Evolutionary conservation across 2,888 invertebrate species (phyloP), one percentile per base, ranked within the genome.

Genomic region (Athalia cordata): DNA sequence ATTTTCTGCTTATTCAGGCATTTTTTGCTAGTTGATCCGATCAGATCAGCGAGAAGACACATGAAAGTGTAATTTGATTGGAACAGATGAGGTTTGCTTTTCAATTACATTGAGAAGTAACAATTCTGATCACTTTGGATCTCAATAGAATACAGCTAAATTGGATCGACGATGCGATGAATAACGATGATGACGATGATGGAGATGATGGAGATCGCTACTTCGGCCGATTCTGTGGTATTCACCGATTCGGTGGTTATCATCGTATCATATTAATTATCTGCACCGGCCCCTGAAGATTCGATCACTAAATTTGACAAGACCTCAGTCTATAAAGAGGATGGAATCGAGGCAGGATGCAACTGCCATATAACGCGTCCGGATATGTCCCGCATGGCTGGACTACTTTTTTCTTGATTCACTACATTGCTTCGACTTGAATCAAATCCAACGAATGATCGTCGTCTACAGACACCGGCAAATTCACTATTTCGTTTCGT

Each of bases 361-460:
- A 79, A 80, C 65, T 80, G 82, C 68, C 80, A 83, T 80, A 57
- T 78, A 80, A 29, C 83, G 79, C 77, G 45, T 13, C 57, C 15
- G 75, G 64, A 75, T 75, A 62, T 64, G 75, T 75, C 61, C 64
- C 50, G 81, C 82, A 85, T 83, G 86, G 86, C 59, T 76, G 62
- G 82, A 83, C 85, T 77, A 81, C 83, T 85, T 85, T 86, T 85
- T 86, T 78, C 9, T 57, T 4, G 65, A 61, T 79, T 85, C 84
- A 77, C 83, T 29, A 29, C 29, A 29, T 29, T 2, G 29, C 29
- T 29, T 29, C 1, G 29, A 29, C 83, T 85, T 83, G 82, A 85
- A 85, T 83, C 83, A 85, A 85, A 85, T 85, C 57, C 72, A 45
- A 11, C n/a, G 45, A n/a, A 43, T n/a, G 11, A n/a, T 67, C 29